Evolutionary conservation across 1,140 invertebrate genomes (phyloP), one percentile per base, ranked within the genome.

Genomic region (Lordiphosa mommai): DNA sequence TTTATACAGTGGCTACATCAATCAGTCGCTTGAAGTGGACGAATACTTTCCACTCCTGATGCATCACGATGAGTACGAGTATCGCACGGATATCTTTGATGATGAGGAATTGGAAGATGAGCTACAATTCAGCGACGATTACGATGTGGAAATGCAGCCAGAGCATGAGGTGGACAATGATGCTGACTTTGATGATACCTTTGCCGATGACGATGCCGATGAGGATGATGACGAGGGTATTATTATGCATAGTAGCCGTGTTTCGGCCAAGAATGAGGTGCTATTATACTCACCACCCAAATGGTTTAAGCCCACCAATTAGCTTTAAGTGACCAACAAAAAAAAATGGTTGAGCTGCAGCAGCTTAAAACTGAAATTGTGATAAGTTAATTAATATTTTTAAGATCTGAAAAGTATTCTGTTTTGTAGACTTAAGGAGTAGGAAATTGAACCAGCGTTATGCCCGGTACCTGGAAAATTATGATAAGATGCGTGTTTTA

Each of bases 21-120:
- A 94, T 92, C 95, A 96, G 92, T 95, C 95, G 92, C 92, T 93
- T 92, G 94, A 95, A 90, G 94, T 96, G 91, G 95, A 96, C 94
- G 95, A 96, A 90, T 93, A 96, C 89, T 97, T 96, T 92, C 95
- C 95, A 88, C 92, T 92, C 88, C 88, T 93, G 88, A 90, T 61
- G 56, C 53, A 82, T 16, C 48, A 41, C 13, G 76, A 85, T 50
- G 65, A 71, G 13, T 82, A 61, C 48, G 86, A 80, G 38, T 88
- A 88, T 65, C 77, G 71, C 41, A 74, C 69, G 17, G 80, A 88
- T 47, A 38, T 72, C 34, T 88, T 86, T 52, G 84, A 88, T 27
- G 72, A 88, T 37, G 74, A 87, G 17, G 80, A 84, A 40, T 63
- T 71, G 23, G 74, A 80, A 43, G 86, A 73, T 12, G 87, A 88